A percentile compares a stretch with the other conserved stretches of the same genome.
These are phyloP conservation scores for Lerema accius DNA, from an alignment of 1,140 invertebrate species.

Conservation along the genomic window DNA sequence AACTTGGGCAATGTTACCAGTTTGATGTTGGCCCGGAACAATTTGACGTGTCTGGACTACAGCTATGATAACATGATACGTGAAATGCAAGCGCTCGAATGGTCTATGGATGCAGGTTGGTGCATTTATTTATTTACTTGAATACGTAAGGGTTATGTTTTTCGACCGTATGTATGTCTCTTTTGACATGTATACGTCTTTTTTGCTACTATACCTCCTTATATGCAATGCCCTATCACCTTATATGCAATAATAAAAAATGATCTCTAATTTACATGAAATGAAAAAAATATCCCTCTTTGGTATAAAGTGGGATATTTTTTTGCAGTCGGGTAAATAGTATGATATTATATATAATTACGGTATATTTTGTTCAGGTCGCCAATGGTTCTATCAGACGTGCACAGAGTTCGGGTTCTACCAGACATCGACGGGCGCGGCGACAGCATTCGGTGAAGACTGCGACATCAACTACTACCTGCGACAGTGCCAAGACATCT, in stretches of 20 bases:
- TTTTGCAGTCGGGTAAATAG: too few relatives aligned
- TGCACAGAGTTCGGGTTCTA: conserved; percentile 98
- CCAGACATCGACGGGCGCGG: conserved; percentile 91
- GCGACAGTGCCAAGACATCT: conserved; percentile 93
- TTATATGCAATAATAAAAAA: too few relatives aligned
- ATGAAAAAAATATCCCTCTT: too few relatives aligned
- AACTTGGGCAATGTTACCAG: conserved; percentile 89
- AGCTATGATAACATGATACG: conserved; percentile 91
- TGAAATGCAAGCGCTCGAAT: conserved; percentile 87
- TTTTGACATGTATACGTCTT: too few relatives aligned
- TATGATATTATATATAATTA: too few relatives aligned
- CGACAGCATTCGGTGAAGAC: conserved; percentile 89
- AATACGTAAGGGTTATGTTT: too few relatives aligned
- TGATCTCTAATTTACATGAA: too few relatives aligned
- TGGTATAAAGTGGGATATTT: too few relatives aligned
- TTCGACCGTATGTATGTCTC: too few relatives aligned
- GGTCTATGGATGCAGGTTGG: conserved; percentile 87
- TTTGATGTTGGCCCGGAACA: conserved; percentile 86
- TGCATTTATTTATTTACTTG: too few relatives aligned
- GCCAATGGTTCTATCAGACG: conserved; percentile 97
- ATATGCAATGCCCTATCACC: too few relatives aligned
- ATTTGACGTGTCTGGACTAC: conserved; percentile 93
- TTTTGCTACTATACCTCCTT: too few relatives aligned
- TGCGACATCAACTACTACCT: conserved; percentile 92
- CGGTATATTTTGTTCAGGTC: conserved; percentile 72